Evolutionary conservation across 2,888 invertebrate genomes (phyloP), one percentile per base, ranked within the genome.

Genomic region (Standfussiana lucernea): DNA sequence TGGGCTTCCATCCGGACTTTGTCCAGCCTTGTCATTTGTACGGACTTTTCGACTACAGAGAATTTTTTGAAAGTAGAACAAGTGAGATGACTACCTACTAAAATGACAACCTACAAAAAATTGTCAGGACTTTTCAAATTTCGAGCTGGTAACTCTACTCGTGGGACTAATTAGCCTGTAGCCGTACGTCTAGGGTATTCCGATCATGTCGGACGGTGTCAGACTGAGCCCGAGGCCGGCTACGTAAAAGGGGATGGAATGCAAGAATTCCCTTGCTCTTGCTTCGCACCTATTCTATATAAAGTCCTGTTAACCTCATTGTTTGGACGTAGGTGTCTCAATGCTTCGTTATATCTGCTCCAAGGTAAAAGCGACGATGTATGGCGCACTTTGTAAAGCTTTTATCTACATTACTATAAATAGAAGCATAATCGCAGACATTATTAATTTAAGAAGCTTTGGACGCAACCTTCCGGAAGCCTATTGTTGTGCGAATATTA

Each of bases 221-320:
- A 87, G 86, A 88, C 87, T 87, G 82, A 82, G 70, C 82, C 70
- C 75, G 74, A 56, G 75, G 78, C 88, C 89, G 83, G 88, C 87
- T 86, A 88, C 89, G 75, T 88, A 90, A 90, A 92, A 82, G 88
- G 86, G 74, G 79, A 86, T 82, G 87, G 90, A 88, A 91, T 91
- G 89, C 84, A 68, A 80, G 86, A 86, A 87, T 87, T 88, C 86
- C 88, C 82, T 75, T 67, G 79, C 76, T 32, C 75, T 72, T 65
- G 75, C 72, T 64, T 42, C 67, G 68, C 73, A 77, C 69, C 80
- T 74, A 77, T 79, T 79, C 75, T 81, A 68, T 81, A 71, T 78
- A 83, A 83, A 80, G 75, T 76, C 80, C 75, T 77, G 77, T 79
- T 79, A 72, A 73, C 74, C 75, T 61, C 76, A 79, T 80, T 86